These are phyloP conservation scores for Neodiprion lecontei DNA, from an alignment of 1,140 invertebrate genomes.

Conservation along the genomic window DNA sequence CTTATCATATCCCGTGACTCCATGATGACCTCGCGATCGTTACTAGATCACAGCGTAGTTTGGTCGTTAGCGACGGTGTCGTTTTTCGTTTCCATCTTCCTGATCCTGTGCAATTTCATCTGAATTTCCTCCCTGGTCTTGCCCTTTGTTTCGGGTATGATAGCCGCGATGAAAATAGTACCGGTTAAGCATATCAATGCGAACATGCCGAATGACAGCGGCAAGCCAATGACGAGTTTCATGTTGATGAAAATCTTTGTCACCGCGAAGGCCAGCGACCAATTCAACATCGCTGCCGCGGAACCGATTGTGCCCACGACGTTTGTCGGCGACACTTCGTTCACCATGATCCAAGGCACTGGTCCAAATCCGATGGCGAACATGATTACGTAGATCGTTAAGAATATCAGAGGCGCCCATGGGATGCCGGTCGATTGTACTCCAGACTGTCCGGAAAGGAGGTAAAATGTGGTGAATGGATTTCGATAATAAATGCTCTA, in stretches of 20 bases:
- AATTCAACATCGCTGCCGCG: slow-evolving; percentile 61
- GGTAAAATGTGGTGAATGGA: neutral
- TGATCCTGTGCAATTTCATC: slow-evolving; percentile 23
- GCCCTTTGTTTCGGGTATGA: slow-evolving; percentile 69
- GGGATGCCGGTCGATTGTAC: slow-evolving; percentile 43
- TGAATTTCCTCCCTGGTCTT: slow-evolving; percentile 65
- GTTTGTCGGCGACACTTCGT: slow-evolving; percentile 58
- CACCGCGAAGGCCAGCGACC: slow-evolving; percentile 64
- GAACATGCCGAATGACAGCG: slow-evolving; percentile 64
- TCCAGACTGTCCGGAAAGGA: slow-evolving; percentile 21
- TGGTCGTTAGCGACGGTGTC: neutral
- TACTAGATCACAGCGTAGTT: neutral
- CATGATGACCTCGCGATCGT: neutral
- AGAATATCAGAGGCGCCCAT: slow-evolving; percentile 61
- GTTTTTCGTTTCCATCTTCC: neutral
- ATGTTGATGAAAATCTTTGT: slow-evolving; percentile 61
- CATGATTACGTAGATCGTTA: slow-evolving; percentile 57
- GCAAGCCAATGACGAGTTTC: slow-evolving; percentile 55
- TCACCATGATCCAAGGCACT: slow-evolving; percentile 60
- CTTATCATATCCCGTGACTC: neutral
- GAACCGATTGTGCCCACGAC: slow-evolving; percentile 61
- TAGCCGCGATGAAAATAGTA: slow-evolving; percentile 59
- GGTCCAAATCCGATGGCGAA: slow-evolving; percentile 60
- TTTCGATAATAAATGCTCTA: neutral
- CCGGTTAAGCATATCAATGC: slow-evolving; percentile 61